These are phyloP conservation scores for Drosophila pectinifera DNA, from an alignment of 1,140 invertebrate genomes.

Conservation along the genomic window DNA sequence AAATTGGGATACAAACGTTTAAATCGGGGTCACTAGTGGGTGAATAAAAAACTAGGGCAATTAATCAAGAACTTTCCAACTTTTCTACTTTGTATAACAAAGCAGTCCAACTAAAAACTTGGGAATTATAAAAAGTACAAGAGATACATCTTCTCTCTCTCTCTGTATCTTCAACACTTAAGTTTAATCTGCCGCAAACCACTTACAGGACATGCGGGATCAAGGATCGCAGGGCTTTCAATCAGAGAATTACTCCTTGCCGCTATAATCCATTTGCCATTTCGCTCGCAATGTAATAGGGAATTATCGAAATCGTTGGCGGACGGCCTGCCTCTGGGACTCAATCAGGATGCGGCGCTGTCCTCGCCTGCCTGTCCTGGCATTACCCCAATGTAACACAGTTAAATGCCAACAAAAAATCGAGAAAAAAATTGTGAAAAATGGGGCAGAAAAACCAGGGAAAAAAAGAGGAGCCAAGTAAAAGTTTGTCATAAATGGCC, in stretches of 20 bases:
- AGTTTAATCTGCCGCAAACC: constrained; percentile 1
- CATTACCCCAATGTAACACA: constrained; percentile 63
- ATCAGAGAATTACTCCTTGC: constrained; percentile 10
- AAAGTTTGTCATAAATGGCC: constrained; percentile 66
- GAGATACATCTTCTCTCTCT: neutral
- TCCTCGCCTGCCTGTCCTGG: constrained; percentile 39
- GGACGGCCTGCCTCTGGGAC: constrained; percentile 21
- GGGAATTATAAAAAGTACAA: neutral
- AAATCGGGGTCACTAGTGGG: constrained; percentile 17
- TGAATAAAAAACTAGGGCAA: neutral
- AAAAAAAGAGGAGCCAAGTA: constrained; percentile 2
- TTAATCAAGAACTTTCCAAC: neutral
- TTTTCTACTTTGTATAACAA: too few species aligned
- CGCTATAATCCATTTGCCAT: constrained; percentile 42
- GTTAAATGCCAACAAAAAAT: constrained; percentile 55
- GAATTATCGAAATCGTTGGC: constrained; percentile 52
- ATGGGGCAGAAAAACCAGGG: constrained; percentile 26
- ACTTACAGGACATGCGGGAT: constrained; percentile 13
- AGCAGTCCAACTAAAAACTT: neutral
- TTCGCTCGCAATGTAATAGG: constrained; percentile 60
- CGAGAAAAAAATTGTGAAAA: constrained; percentile 25
- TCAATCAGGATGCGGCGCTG: constrained; percentile 49
- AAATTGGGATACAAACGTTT: constrained; percentile 13
- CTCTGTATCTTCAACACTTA: neutral
- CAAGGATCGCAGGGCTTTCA: constrained; percentile 6